Percentiles rank a stretch among this genome's conserved stretches.
Conservation (phyloP, 2,888 invertebrate species). For the Drosophila silvestris region DNA sequence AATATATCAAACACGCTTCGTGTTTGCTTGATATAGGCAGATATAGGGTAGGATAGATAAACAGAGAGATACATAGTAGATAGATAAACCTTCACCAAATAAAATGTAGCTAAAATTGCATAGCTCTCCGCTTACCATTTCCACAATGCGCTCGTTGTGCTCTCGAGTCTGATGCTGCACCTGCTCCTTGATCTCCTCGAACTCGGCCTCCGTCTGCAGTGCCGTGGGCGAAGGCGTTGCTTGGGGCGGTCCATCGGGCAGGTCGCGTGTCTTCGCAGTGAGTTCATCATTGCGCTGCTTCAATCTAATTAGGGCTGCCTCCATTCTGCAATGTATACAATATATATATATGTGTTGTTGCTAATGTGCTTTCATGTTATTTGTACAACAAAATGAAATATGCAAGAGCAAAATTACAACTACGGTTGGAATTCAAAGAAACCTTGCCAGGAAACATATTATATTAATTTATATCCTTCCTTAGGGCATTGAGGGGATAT, state of each 20-base stretch:
- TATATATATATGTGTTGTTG: background rate
- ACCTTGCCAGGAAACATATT: background rate
- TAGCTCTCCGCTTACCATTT: conserved; percentile 82
- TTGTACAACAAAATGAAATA: background rate
- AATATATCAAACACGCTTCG: conserved; percentile 82
- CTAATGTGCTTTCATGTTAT: background rate
- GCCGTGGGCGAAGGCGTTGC: conserved; percentile 66
- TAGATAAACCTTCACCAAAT: conserved; percentile 20
- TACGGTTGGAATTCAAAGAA: background rate
- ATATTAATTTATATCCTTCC: background rate
- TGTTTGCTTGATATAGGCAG: conserved; percentile 66
- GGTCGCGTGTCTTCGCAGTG: conserved; percentile 77
- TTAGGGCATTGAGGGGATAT: background rate
- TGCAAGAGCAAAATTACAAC: background rate
- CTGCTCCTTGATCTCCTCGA: conserved; percentile 81
- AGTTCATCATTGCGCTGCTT: conserved; percentile 85
- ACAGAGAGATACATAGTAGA: conserved; percentile 13
- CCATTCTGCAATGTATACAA: conserved; percentile 77
- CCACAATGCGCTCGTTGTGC: conserved; percentile 85
- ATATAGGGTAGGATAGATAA: conserved; percentile 30
- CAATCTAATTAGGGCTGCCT: conserved; percentile 83
- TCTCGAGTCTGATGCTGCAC: conserved; percentile 81
- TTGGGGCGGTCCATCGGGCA: conserved; percentile 78
- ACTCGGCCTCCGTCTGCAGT: conserved; percentile 67
- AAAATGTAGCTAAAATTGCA: background rate